Evolutionary conservation across 2,888 invertebrate species (phyloP).

Genomic region (Drosophila atripex): DNA sequence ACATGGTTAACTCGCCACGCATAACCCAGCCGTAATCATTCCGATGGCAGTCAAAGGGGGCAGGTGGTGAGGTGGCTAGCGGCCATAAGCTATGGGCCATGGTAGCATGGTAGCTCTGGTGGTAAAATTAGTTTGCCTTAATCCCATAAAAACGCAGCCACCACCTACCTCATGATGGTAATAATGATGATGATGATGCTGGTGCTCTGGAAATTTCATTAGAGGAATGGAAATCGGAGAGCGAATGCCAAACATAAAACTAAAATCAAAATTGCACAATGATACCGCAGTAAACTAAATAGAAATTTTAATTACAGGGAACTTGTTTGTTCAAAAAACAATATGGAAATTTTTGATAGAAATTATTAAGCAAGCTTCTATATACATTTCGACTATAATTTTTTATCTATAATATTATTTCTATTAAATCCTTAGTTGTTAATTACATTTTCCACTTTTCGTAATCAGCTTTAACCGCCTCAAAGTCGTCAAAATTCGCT

Average conservation of each 20-base stretch:
- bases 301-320: background rate
- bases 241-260: slow-evolving; percentile 25
- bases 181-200: background rate
- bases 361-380: too few species aligned
- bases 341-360: background rate
- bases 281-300: slow-evolving; percentile 20
- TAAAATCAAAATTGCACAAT: slow-evolving; percentile 19
- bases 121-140: slow-evolving; percentile 54
- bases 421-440: background rate
- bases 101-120: background rate
- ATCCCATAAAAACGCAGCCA: slow-evolving; percentile 45
- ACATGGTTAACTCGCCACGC: slow-evolving; percentile 41
- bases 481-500: slow-evolving; percentile 19
- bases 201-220: slow-evolving; percentile 24
- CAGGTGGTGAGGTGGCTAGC: background rate
- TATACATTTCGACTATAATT: too few species aligned
- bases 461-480: slow-evolving; percentile 17
- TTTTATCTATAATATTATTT: too few species aligned
- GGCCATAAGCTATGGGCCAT: slow-evolving; percentile 14
- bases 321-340: background rate
- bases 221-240: slow-evolving; percentile 13
- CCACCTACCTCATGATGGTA: background rate
- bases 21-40: slow-evolving; percentile 61
- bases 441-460: slow-evolving; percentile 11
- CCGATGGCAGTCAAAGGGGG: slow-evolving; percentile 45